Base-by-base conservation (phyloP, 2,888 invertebrate genomes). In the Ophion obscuratus region DNA sequence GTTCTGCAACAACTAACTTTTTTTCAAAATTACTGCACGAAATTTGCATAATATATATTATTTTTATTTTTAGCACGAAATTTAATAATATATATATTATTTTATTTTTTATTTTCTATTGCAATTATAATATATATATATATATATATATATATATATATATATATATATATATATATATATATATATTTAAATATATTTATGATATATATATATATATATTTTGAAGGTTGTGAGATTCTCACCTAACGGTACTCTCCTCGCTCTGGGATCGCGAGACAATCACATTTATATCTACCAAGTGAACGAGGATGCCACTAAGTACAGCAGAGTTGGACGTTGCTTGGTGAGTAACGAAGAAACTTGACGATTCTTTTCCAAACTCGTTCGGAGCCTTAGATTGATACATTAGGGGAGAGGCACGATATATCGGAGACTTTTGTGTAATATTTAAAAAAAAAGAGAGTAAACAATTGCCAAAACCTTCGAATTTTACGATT, bases 271-370 rank as follows among this genome's bases (percentile, higher is more conserved):
- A 7, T 98, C 98, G 0, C 95, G 98, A 14, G 98, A 99, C 94
- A 98, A 98, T 95, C 96, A 96, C 93, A 97, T 99, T 92, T 99
- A 98, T 94, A 95, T 99, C 87, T 98, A 98, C 95, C 97, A 98
- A 94, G 97, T 97, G 4, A 96, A 96, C 76, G 97, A 97, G 84
- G 96, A 95, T 90, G 96, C 96, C n/a, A 95, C 96, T 20, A 96
- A 97, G 89, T 98, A 97, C 94, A 96, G 96, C 88, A 95, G 98
- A 86, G 95, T 98, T 87, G 98, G 98, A 62, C 96, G 97, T 92
- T 98, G 98, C 94, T 95, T 97, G 95, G 98, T 98, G 20, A 71
- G 9, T 5, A 17, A 57, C 2, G 9, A 74, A 62, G 7, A 27
- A 68, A 47, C 47, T 27, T 24, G 4, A 24, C 11, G 14, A 11